Conservation (phyloP, 2,113 vertebrate genomes). For the Columba janthina region DNA sequence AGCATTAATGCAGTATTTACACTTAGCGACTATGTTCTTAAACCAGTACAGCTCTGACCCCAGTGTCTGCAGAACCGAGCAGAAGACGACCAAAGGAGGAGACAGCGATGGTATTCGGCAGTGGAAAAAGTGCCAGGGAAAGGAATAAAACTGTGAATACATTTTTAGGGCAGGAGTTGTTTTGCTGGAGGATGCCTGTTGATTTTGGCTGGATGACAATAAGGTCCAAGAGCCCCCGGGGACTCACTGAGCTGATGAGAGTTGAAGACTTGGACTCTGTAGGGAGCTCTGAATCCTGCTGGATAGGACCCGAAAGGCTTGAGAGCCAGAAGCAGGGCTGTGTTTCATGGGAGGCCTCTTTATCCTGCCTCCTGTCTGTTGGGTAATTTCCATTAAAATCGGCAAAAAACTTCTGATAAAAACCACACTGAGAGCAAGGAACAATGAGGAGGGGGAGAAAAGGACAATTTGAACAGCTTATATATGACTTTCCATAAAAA, state of each 20-base stretch:
- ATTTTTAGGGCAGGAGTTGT: neutral
- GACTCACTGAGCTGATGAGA: neutral
- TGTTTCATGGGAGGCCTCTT: neutral
- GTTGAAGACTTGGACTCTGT: neutral
- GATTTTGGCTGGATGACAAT: neutral
- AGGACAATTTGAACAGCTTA: conserved; percentile 9
- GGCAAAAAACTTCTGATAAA: conserved; percentile 21
- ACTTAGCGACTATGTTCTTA: neutral
- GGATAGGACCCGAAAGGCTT: neutral
- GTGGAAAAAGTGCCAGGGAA: neutral
- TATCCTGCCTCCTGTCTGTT: neutral
- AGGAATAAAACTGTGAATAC: neutral
- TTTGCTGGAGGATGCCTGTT: neutral
- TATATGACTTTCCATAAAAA: conserved; percentile 15
- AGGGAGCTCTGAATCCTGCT: neutral
- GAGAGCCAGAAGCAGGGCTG: neutral
- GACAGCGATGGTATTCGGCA: neutral
- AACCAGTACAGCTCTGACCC: neutral
- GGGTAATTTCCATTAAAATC: neutral
- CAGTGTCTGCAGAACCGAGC: neutral
- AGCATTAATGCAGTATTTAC: neutral
- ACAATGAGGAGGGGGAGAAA: conserved; percentile 21
- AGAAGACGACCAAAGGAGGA: neutral
- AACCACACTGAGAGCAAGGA: conserved; percentile 20
- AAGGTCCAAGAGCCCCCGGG: neutral